These are phyloP conservation scores for Catagonus wagneri DNA, from an alignment of 2,113 vertebrate species.

Conservation along the genomic window DNA sequence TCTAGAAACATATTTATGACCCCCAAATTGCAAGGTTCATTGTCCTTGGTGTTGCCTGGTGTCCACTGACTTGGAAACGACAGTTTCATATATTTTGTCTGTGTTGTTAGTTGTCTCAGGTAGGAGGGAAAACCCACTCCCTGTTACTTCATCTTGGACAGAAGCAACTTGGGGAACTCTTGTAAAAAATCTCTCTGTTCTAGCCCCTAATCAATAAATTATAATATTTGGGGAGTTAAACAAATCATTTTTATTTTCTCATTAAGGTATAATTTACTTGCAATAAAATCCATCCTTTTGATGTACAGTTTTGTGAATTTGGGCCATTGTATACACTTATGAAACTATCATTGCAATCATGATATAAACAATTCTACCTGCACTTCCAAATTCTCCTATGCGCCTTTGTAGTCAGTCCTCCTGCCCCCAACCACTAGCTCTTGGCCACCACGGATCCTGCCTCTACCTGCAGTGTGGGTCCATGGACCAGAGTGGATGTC, in stretches of 20 bases:
- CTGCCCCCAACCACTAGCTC: background rate
- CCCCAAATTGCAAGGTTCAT: background rate
- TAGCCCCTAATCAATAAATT: background rate
- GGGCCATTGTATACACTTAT: background rate
- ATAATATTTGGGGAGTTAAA: background rate
- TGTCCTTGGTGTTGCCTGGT: too few species aligned
- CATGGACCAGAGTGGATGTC: background rate
- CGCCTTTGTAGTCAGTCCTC: background rate
- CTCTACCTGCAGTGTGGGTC: accelerated
- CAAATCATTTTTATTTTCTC: background rate
- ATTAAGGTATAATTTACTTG: background rate
- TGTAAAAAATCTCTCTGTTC: background rate
- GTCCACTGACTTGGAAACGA: background rate
- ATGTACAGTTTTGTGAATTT: background rate
- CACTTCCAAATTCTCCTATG: background rate
- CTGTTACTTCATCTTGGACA: background rate
- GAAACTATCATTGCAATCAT: background rate
- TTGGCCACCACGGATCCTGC: background rate
- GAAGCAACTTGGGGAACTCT: background rate
- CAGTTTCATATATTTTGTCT: background rate
- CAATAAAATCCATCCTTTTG: background rate
- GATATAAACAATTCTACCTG: background rate
- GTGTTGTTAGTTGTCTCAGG: background rate
- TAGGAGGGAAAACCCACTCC: background rate
- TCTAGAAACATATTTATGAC: background rate